Percentiles rank a stretch among this genome's conserved stretches.
Conservation (phyloP, 2,113 vertebrate genomes). For the Ceyx cyanopectus region DNA sequence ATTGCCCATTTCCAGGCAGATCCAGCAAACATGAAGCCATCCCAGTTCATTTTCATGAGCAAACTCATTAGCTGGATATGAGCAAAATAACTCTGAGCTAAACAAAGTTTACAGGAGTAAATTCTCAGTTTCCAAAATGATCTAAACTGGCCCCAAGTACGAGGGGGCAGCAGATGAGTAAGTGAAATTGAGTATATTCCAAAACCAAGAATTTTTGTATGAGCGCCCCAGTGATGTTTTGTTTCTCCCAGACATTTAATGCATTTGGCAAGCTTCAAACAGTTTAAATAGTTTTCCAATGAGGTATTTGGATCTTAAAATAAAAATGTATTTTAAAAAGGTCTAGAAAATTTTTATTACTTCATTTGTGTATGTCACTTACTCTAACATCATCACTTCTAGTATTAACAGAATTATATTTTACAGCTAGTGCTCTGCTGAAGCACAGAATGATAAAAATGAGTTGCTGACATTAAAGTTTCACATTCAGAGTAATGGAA, state of each 20-base stretch:
- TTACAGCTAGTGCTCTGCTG: not conserved
- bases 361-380: slow-evolving; percentile 24
- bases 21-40: not conserved
- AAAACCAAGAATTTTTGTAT: slow-evolving; percentile 2
- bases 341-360: not conserved
- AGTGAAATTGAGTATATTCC: slow-evolving; percentile 15
- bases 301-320: slow-evolving; percentile 39
- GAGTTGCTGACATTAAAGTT: not conserved
- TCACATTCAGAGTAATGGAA: not conserved
- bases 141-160: slow-evolving; percentile 24
- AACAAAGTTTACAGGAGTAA: not conserved
- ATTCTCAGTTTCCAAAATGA: not conserved
- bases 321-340: not conserved
- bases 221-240: slow-evolving; percentile 2
- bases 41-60: not conserved
- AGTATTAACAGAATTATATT: not conserved
- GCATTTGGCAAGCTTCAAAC: slow-evolving; percentile 51
- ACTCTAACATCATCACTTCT: slow-evolving; percentile 1
- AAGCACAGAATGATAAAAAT: not conserved
- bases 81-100: not conserved
- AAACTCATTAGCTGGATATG: not conserved
- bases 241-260: slow-evolving; percentile 42
- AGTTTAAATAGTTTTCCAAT: slow-evolving; percentile 57
- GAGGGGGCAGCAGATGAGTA: slow-evolving; percentile 7
- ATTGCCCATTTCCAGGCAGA: slow-evolving; percentile 20